These are phyloP conservation scores for Meloidogyne hapla DNA, from an alignment of 1,140 invertebrate genomes.

Conservation along the genomic window DNA sequence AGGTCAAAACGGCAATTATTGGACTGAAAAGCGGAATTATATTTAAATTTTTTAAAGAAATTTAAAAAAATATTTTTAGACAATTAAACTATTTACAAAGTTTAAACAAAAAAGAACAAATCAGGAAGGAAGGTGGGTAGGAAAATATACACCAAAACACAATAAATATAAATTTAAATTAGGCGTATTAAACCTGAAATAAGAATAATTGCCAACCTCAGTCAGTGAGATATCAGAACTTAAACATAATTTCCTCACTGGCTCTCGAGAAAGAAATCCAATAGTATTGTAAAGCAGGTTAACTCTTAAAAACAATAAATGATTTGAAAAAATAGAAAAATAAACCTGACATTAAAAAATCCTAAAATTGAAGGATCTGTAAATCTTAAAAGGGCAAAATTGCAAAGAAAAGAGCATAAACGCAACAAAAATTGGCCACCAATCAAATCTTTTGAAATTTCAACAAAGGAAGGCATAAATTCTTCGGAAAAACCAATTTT, in stretches of 20 bases:
- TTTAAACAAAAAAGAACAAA: too few species aligned
- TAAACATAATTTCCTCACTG: slow-evolving; percentile 47
- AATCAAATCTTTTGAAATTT: background rate
- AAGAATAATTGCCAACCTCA: slow-evolving; percentile 38
- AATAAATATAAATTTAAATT: background rate
- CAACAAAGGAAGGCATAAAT: background rate
- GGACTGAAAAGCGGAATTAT: slow-evolving; percentile 36
- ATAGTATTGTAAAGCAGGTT: slow-evolving; percentile 45
- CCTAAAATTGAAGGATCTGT: slow-evolving; percentile 46
- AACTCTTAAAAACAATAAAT: slow-evolving; percentile 27
- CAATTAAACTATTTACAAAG: too few species aligned
- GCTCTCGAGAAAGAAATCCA: slow-evolving; percentile 44
- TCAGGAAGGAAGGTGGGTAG: too few species aligned
- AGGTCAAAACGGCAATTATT: slow-evolving; percentile 32
- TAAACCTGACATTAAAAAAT: slow-evolving; percentile 48
- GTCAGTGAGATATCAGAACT: slow-evolving; percentile 34
- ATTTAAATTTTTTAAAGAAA: too few species aligned
- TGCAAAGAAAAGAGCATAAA: slow-evolving; percentile 46
- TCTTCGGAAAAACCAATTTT: too few species aligned
- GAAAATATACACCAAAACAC: background rate
- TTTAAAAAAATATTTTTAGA: too few species aligned
- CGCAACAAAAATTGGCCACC: slow-evolving; percentile 36
- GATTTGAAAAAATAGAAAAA: slow-evolving; percentile 25
- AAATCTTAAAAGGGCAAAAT: slow-evolving; percentile 42
- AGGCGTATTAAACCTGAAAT: slow-evolving; percentile 28